Conservation (phyloP, 2,113 vertebrate genomes). For the Tricholaema leucomelas region DNA sequence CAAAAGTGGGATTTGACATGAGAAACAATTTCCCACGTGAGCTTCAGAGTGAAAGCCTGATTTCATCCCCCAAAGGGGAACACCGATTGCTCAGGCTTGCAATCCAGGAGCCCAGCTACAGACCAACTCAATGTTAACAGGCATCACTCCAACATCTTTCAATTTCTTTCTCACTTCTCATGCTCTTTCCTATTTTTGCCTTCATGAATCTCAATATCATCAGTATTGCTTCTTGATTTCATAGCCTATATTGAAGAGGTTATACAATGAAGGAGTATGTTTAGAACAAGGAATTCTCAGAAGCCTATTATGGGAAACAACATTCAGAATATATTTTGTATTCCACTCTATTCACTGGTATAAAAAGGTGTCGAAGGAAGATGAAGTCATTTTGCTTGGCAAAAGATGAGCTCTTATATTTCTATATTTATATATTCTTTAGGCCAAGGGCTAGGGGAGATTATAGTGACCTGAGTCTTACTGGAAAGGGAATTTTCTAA, state of each 20-base stretch:
- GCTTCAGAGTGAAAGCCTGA: conserved; percentile 23
- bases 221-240: background rate
- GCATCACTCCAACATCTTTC: background rate
- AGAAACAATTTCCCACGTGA: background rate
- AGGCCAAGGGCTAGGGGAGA: background rate
- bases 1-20: background rate
- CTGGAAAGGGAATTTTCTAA: background rate
- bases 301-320: background rate
- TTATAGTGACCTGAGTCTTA: background rate
- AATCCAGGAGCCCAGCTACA: background rate
- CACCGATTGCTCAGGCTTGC: background rate
- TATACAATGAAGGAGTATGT: background rate
- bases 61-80: background rate
- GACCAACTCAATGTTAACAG: conserved; percentile 21
- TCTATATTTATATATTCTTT: background rate
- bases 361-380: background rate
- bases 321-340: background rate
- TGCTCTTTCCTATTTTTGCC: conserved; percentile 1
- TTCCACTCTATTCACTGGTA: background rate
- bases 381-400: background rate
- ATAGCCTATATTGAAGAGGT: background rate
- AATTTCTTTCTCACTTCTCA: conserved; percentile 33
- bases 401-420: background rate
- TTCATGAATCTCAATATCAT: background rate
- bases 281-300: background rate